Conservation (phyloP, 2,113 vertebrate species). For the Python bivittatus region DNA sequence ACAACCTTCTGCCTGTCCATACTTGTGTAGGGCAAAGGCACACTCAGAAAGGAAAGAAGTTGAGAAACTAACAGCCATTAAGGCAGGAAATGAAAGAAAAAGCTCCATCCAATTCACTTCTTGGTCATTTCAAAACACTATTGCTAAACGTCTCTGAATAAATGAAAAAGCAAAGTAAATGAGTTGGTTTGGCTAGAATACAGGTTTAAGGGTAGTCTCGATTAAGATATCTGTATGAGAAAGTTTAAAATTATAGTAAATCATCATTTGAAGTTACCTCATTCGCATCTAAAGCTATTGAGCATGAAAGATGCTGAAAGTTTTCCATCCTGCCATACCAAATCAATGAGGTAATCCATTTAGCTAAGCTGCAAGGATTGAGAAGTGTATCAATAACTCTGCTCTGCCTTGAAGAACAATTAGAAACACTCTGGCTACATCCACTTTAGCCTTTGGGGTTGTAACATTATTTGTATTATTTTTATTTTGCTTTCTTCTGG, state of each 20-base stretch:
- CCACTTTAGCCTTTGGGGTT: constrained; percentile 18
- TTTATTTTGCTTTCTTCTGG: not conserved
- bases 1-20: not conserved
- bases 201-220: not conserved
- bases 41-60: not conserved
- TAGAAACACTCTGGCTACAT: constrained; percentile 34
- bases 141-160: not conserved
- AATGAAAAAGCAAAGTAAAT: not conserved
- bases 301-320: not conserved
- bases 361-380: not conserved
- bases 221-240: not conserved
- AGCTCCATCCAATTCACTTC: not conserved
- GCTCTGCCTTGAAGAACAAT: constrained; percentile 16
- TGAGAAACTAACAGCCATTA: not conserved
- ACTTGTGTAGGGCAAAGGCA: not conserved
- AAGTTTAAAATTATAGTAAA: not conserved
- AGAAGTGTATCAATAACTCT: constrained; percentile 18
- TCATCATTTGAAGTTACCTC: not conserved
- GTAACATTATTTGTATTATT: constrained; percentile 13
- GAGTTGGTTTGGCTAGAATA: not conserved
- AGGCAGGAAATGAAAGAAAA: not conserved
- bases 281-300: not conserved
- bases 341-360: constrained; percentile 1
- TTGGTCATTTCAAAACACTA: not conserved
- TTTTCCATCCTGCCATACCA: not conserved